phyloP scores from a whole-genome alignment of 2,888 invertebrate genomes.

The Sminthurides aquaticus region DNA sequence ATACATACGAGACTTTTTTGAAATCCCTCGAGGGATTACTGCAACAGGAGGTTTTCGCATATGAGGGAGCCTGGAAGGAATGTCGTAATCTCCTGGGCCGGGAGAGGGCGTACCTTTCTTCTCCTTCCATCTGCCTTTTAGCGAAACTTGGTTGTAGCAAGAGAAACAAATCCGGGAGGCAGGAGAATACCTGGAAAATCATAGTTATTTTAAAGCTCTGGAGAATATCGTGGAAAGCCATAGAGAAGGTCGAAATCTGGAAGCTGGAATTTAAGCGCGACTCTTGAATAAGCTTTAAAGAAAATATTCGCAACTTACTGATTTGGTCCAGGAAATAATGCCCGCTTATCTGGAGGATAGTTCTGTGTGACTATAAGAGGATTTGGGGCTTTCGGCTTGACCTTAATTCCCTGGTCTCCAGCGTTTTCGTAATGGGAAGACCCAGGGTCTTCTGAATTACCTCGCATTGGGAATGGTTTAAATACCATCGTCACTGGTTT shows the following conservation, averaged over 20 bases:
- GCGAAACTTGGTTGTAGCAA: conserved; percentile 15
- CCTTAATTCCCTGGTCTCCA: conserved; percentile 7
- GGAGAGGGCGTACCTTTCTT: background rate
- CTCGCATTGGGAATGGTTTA: conserved; percentile 26
- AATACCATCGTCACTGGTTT: conserved; percentile 33
- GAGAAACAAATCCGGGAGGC: conserved; percentile 8
- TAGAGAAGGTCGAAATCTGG: too few species aligned
- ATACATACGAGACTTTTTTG: too few species aligned
- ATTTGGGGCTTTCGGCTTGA: background rate
- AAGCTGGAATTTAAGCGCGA: too few species aligned
- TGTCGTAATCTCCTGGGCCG: conserved; percentile 11
- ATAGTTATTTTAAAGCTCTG: background rate
- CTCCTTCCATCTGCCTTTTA: conserved; percentile 2
- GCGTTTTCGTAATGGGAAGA: conserved; percentile 22
- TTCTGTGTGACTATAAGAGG: background rate
- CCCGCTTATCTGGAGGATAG: background rate
- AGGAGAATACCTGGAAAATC: conserved; percentile 1
- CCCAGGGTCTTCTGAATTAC: conserved; percentile 18
- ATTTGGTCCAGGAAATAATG: conserved; percentile 7
- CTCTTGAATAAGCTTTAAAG: too few species aligned
- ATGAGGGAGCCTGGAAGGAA: background rate
- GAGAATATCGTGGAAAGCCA: too few species aligned
- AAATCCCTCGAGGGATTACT: background rate
- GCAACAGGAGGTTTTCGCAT: background rate
- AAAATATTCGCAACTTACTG: too few species aligned